Evolutionary conservation across 1,140 invertebrate species (phyloP).

Genomic region (Aphis gossypii): DNA sequence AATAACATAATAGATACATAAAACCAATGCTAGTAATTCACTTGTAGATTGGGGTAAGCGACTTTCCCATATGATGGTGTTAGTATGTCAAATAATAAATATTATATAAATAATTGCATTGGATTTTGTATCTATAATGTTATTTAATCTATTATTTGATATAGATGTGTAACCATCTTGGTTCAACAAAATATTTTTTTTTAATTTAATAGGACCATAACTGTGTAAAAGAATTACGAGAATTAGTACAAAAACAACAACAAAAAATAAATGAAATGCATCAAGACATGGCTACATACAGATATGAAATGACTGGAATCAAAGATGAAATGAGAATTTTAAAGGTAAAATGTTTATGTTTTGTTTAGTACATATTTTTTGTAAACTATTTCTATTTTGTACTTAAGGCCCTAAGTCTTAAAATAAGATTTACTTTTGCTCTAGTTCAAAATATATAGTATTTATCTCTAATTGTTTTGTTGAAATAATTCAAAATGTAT

Average conservation of each 20-base stretch:
- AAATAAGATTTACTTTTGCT: background rate
- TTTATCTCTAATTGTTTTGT: background rate
- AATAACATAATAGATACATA: background rate
- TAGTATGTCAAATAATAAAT: too few relatives aligned
- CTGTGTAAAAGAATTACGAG: slow-evolving; percentile 86
- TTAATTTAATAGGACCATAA: slow-evolving; percentile 77
- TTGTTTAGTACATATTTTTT: background rate
- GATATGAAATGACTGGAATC: slow-evolving; percentile 86
- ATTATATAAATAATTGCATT: too few relatives aligned
- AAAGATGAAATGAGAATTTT: slow-evolving; percentile 83
- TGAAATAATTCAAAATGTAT: background rate
- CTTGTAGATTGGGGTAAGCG: too few relatives aligned
- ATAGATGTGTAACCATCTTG: background rate
- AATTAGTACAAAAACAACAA: slow-evolving; percentile 84
- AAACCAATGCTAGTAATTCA: too few relatives aligned
- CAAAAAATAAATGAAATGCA: slow-evolving; percentile 85
- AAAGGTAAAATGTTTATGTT: slow-evolving; percentile 57
- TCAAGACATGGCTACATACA: slow-evolving; percentile 83
- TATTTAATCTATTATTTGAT: too few relatives aligned
- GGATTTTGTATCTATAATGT: too few relatives aligned
- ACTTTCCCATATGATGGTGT: too few relatives aligned
- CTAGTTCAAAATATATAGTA: background rate
- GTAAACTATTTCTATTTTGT: background rate
- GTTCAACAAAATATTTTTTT: background rate
- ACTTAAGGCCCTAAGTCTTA: background rate